Conservation (phyloP, 2,113 vertebrate species). For the Pseudopipra pipra region DNA sequence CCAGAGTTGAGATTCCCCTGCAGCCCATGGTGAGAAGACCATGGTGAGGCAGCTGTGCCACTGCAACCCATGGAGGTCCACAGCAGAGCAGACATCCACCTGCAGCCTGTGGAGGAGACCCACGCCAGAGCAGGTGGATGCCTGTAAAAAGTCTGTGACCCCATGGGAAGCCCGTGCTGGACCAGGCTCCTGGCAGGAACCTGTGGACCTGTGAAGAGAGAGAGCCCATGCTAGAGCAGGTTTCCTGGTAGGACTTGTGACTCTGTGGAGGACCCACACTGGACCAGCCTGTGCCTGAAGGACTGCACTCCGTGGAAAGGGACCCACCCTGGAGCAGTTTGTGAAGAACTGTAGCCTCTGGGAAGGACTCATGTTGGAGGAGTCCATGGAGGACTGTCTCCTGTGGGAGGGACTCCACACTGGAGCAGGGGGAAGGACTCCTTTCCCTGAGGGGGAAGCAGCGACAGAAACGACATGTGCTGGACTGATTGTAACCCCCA, state of each 20-base stretch:
- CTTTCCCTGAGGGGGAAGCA: neutral
- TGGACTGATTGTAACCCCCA: neutral
- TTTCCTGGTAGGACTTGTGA: neutral
- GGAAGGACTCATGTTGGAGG: neutral
- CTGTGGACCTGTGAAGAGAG: no score
- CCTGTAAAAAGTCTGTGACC: no score
- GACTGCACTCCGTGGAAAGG: neutral
- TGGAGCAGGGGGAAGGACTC: no score
- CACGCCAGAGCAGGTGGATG: no score
- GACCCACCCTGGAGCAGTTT: neutral
- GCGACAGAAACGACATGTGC: neutral
- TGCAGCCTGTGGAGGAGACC: neutral
- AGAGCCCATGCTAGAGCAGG: no score
- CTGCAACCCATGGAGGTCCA: neutral
- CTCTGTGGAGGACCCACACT: neutral
- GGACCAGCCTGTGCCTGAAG: neutral
- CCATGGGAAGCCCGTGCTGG: no score
- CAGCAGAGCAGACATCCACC: neutral
- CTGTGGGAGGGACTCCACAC: no score
- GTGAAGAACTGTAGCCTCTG: neutral
- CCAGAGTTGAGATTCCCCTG: neutral
- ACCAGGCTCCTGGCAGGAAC: no score
- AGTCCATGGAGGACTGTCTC: no score
- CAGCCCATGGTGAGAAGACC: neutral
- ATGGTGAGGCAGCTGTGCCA: neutral